Evolutionary conservation across 2,888 invertebrate genomes (phyloP).

Genomic region (Hypsopygia costalis): DNA sequence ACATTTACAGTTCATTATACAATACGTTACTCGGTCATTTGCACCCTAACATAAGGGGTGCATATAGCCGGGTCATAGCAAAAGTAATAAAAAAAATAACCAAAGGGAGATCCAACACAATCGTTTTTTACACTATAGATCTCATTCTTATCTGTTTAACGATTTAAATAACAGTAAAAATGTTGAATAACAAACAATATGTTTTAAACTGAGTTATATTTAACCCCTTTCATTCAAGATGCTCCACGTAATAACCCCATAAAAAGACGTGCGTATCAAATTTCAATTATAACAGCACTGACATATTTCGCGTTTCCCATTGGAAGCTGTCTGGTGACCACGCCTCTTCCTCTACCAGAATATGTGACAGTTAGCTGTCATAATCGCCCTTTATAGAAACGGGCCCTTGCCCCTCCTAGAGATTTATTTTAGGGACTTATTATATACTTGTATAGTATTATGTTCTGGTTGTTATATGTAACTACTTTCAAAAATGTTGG

Average conservation of each 20-base stretch:
- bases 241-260: slow-evolving; percentile 12
- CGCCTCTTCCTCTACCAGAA: slow-evolving; percentile 72
- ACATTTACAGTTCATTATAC: too few species aligned
- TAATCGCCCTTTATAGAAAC: slow-evolving; percentile 38
- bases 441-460: not conserved
- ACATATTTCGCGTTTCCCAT: slow-evolving; percentile 45
- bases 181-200: too few species aligned
- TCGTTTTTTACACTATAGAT: too few species aligned
- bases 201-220: slow-evolving; percentile 2
- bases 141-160: too few species aligned
- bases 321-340: slow-evolving; percentile 61
- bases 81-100: too few species aligned
- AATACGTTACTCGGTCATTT: too few species aligned
- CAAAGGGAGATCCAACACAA: too few species aligned
- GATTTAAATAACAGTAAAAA: too few species aligned
- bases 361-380: slow-evolving; percentile 59
- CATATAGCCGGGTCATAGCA: too few species aligned
- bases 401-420: slow-evolving; percentile 17
- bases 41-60: too few species aligned
- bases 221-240: slow-evolving; percentile 14
- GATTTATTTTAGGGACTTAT: slow-evolving; percentile 11
- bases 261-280: slow-evolving; percentile 43
- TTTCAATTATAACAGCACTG: slow-evolving; percentile 47
- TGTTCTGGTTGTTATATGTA: not conserved
- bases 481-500: too few species aligned